Evolutionary conservation across 2,888 invertebrate genomes (phyloP), one percentile per base, ranked within the genome.

Genomic region (Teinopalpus imperialis): DNA sequence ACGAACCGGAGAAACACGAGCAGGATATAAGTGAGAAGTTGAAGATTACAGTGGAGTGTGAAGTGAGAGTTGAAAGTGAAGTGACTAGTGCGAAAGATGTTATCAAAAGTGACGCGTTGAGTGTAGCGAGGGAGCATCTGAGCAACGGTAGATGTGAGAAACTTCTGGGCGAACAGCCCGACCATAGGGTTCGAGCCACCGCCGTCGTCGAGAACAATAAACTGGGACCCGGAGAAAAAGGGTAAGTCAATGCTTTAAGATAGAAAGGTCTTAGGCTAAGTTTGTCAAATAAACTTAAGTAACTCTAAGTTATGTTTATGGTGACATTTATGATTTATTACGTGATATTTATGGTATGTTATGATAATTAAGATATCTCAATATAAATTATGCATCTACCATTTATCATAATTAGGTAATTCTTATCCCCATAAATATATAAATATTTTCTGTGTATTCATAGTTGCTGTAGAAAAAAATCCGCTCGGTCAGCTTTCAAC

Each of bases 61-160:
- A 70, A 68, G 66, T 69, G 63, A 61, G 69, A 62, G 60, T 60
- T 42, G 74, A 70, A 50, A 72, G 74, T 74, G 75, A 72, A 69
- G 78, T 76, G 71, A 69, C 57, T 62, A 78, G 78, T 77, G 85
- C 74, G 62, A 77, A 82, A 68, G 90, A 89, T 64, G 86, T 86
- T 54, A 80, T 83, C 50, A 74, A 63, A 61, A 79, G 81, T 75
- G 83, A 81, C 55, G 78, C 75, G 52, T 81, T 75, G 54, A 83
- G 76, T 81, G 77, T 81, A 37, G 87, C 73, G 29, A 69, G 83
- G 52, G 86, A 87, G 69, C 75, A 87, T 49, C 54, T 88, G 57
- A 81, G 60, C 57, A 94, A 94, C 92, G 94, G 94, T 37, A 88
- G 93, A 57, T 93, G 93, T 64, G 94, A 94, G 80, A 91, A 94